Percentiles rank a stretch among this genome's conserved stretches.
Conservation (phyloP, 2,113 vertebrate genomes). For the Gila orcuttii region DNA sequence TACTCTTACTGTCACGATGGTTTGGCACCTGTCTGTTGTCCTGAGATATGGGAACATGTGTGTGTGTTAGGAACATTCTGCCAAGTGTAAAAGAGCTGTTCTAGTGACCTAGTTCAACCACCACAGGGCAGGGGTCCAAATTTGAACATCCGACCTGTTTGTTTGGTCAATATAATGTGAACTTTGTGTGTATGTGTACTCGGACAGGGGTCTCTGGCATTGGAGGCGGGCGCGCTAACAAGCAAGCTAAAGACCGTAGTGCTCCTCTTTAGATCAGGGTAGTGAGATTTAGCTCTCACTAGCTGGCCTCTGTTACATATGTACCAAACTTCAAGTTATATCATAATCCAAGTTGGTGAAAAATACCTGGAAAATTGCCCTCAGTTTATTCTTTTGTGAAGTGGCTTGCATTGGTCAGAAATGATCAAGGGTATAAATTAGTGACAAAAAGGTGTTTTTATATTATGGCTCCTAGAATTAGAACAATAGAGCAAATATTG, state of each 20-base stretch:
- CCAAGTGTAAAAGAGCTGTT: neutral
- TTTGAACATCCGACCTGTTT: neutral
- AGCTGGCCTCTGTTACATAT: too few relatives aligned
- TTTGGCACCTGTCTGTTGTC: neutral
- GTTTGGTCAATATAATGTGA: neutral
- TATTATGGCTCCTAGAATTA: neutral
- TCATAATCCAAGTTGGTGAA: neutral
- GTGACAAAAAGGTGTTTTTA: neutral
- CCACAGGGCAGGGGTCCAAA: neutral
- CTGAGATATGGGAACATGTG: neutral
- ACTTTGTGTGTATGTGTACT: neutral
- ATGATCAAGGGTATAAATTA: neutral
- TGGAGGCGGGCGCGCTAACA: too few relatives aligned
- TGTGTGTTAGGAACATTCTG: neutral
- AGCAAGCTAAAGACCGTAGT: too few relatives aligned
- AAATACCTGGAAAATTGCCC: neutral
- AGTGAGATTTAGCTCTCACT: too few relatives aligned
- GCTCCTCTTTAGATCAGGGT: too few relatives aligned
- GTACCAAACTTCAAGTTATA: constrained; percentile 3
- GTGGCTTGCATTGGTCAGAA: neutral
- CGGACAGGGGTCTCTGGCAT: too few relatives aligned
- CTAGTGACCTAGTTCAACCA: neutral
- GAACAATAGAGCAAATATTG: neutral
- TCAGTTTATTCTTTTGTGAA: neutral
- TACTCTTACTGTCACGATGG: neutral